Conservation (phyloP, 2,113 vertebrate species). For the Corythaeola cristata region DNA sequence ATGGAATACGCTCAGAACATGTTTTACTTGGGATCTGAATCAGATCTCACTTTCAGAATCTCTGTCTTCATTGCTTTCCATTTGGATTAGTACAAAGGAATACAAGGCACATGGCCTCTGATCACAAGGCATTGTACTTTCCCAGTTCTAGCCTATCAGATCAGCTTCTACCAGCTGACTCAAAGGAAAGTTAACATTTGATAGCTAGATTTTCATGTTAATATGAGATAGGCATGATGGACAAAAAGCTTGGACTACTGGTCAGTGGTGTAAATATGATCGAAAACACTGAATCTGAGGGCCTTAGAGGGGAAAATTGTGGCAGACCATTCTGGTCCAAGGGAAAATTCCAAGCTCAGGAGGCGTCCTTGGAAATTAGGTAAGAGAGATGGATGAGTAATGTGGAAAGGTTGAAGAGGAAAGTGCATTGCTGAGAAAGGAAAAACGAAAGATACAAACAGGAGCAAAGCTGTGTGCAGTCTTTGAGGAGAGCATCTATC, state of each 20-base stretch:
- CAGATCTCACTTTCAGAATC: background rate
- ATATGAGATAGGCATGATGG: background rate
- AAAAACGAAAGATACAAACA: background rate
- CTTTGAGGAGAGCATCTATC: background rate
- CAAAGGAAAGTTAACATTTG: background rate
- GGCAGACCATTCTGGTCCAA: background rate
- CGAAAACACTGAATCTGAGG: background rate
- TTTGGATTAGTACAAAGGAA: background rate
- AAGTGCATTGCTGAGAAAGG: background rate
- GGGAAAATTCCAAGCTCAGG: background rate
- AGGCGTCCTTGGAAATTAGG: background rate
- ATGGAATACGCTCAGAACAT: accelerated
- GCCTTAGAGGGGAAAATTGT: background rate
- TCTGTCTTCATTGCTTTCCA: background rate
- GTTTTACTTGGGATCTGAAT: background rate
- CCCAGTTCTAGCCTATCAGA: background rate
- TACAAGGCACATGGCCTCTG: background rate
- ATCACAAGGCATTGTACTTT: background rate
- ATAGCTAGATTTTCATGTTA: background rate
- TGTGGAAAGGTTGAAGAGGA: background rate
- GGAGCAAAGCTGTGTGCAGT: background rate
- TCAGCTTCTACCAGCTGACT: background rate
- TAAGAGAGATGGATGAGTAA: background rate
- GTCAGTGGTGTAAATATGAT: background rate
- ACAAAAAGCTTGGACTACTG: background rate